A percentile compares a stretch with the other conserved stretches of the same genome.
These are phyloP conservation scores for Sebastes elongatus DNA, from an alignment of 2,797 vertebrate species.

Conservation along the genomic window DNA sequence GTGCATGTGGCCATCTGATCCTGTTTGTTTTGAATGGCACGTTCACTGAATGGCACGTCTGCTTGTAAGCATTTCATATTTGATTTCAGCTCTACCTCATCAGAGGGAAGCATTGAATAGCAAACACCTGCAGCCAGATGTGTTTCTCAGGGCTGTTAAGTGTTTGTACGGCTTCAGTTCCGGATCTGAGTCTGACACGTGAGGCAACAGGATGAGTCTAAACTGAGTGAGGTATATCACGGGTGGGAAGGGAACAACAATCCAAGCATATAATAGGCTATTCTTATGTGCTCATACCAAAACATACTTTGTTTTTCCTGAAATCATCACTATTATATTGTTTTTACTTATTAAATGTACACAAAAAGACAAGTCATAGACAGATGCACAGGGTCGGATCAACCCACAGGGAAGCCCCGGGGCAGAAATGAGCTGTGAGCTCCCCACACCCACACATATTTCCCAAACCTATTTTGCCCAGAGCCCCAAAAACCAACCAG, in stretches of 20 bases:
- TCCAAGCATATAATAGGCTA: not conserved
- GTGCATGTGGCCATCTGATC: conserved; percentile 63
- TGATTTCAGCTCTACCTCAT: conserved; percentile 71
- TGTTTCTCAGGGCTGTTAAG: conserved; percentile 17
- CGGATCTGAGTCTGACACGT: conserved; percentile 36
- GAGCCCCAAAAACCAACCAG: not conserved
- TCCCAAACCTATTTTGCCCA: not conserved
- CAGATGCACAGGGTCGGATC: not conserved
- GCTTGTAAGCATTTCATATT: conserved; percentile 55
- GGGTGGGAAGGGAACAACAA: not conserved
- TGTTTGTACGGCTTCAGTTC: not conserved
- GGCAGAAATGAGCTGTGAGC: not conserved
- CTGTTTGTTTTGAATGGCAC: conserved; percentile 45
- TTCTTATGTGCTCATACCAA: not conserved
- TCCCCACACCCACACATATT: not conserved
- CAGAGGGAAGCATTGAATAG: conserved; percentile 14
- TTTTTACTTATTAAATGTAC: not conserved
- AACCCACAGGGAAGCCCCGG: not conserved
- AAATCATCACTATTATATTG: not conserved
- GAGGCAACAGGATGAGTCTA: conserved; percentile 27
- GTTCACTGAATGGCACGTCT: conserved; percentile 38
- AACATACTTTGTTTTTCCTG: not conserved
- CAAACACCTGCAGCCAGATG: conserved; percentile 36
- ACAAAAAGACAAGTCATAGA: not conserved
- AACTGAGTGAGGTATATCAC: not conserved